Evolutionary conservation across 2,888 invertebrate genomes (phyloP), one percentile per base, ranked within the genome.

Genomic region (Chironomus tentans): DNA sequence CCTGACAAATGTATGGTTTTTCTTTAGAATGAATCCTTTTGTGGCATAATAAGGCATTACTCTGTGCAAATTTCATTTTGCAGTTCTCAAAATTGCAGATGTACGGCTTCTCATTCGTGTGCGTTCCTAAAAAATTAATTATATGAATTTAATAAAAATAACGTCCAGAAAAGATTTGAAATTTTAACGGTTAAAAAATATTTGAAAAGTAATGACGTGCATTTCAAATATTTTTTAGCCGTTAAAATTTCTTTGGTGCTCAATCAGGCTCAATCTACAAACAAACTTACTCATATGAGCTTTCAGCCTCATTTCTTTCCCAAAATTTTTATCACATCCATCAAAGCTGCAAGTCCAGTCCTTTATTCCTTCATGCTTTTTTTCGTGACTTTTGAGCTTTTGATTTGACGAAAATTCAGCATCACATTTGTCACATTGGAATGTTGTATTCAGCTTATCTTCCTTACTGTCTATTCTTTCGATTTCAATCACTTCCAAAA

Each of bases 11-110:
- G 48, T 81, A 82, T 0, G 82, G 82, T 13, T 80, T 79, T 77
- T 82, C 82, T 4, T 72, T 80, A 0, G 81, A 81, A 22, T 82
- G 82, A 0, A 81, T 79, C 0, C 82, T 79, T 79, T 81, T 80
- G 70, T 82, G 82, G 47, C 81, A 80, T 73, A 80, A 80, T 3
- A 82, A 77, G 1, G 81, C 81, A 2, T 81, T 81, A 2, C 80
- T 79, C 38, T 81, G 79, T 4, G 80, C 78, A 69, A 82, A 82
- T 76, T 79, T 80, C 68, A 81, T 79, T 5, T 80, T 80, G 76
- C 81, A 82, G 56, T 79, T 80, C 72, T 79, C 78, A 62, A 81
- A 82, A 68, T 80, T 79, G 77, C 80, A 65, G 13, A 12, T 10
- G 22, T 80, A 78, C 77, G 81, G 81, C 81, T 5, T 81, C 80